Conservation (phyloP, 1,140 invertebrate species). For the Propsilocerus akamusi region DNA sequence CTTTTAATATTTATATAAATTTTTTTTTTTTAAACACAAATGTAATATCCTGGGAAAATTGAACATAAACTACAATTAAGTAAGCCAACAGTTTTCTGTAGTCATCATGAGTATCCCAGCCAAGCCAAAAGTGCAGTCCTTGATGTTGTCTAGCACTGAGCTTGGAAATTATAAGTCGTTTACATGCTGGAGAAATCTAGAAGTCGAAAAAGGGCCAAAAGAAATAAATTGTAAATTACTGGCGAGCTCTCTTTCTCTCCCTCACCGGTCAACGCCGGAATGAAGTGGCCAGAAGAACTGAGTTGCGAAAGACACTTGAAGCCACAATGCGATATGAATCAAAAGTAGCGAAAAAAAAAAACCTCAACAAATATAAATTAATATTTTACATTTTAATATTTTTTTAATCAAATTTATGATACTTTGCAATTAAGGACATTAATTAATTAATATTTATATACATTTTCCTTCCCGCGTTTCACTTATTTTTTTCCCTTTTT, state of each 20-base stretch:
- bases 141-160: no score
- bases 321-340: not conserved
- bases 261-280: not conserved
- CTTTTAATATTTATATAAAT: no score
- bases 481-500: not conserved
- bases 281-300: not conserved
- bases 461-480: not conserved
- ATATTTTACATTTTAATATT: conserved; percentile 4
- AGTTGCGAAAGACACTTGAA: not conserved
- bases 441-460: conserved; percentile 4
- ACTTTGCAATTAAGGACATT: not conserved
- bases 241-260: not conserved
- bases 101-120: no score
- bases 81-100: no score
- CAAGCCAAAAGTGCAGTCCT: no score
- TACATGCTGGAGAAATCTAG: not conserved
- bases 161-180: no score
- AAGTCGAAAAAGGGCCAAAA: not conserved
- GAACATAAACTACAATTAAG: conserved; percentile 3
- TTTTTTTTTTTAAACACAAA: no score
- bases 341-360: not conserved
- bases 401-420: conserved; percentile 1
- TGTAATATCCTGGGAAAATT: conserved; percentile 2
- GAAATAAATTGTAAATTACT: conserved; percentile 4
- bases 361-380: not conserved